Percentiles rank a stretch among this genome's conserved stretches.
Conservation (phyloP, 2,888 invertebrate genomes). For the Pristionchus japonicus region DNA sequence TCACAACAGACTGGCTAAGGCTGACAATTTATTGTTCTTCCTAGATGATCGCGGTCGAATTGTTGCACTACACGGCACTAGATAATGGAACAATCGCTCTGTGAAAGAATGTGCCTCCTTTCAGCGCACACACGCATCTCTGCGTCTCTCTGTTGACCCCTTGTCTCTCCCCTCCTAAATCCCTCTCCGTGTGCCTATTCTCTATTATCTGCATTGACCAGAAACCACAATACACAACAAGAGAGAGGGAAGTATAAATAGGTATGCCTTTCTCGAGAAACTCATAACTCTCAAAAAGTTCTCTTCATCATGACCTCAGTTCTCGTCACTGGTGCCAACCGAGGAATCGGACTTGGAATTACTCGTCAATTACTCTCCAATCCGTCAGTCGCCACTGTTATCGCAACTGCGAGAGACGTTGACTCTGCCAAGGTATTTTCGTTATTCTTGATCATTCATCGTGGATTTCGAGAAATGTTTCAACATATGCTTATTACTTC, state of each 20-base stretch:
- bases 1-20: no score
- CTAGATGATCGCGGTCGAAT: not conserved
- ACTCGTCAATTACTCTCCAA: not conserved
- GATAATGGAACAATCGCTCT: not conserved
- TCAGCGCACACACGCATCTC: not conserved
- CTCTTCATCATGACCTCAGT: not conserved
- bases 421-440: not conserved
- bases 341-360: not conserved
- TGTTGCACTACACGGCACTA: not conserved
- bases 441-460: not conserved
- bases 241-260: not conserved
- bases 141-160: not conserved
- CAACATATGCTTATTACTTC: not conserved
- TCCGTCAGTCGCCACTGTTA: not conserved
- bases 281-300: not conserved
- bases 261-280: not conserved
- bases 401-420: not conserved
- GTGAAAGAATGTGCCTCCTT: not conserved
- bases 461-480: not conserved
- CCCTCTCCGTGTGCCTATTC: not conserved
- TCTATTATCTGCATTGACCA: not conserved
- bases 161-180: not conserved
- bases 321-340: constrained; percentile 9
- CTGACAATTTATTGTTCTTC: no score
- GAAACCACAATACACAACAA: not conserved